Base-by-base conservation (phyloP, 2,113 vertebrate species). In the Neoarius graeffei region DNA sequence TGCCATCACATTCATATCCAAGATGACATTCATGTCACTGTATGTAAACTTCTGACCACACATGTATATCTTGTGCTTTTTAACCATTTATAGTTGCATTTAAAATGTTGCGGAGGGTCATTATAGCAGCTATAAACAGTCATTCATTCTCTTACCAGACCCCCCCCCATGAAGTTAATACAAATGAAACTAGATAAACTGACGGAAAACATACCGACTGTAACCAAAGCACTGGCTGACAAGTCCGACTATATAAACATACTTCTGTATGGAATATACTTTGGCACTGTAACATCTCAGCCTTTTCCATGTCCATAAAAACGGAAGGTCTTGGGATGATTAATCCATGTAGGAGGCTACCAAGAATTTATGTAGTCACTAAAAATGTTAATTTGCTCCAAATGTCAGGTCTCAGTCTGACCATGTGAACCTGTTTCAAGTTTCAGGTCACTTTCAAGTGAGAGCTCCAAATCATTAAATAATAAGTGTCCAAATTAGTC, bases 321-420 rank as follows among this genome's bases (percentile, higher is more conserved):
- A 77, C 52, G 1, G 13, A 54, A 64, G 25, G 10, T 19, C 56
- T 69, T 48, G 59, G 11, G 27, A 81, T 15, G 42, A 79, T 81
- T 86, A n/a, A 54, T 35, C 54, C 4, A 13, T n/a, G n/a, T 6
- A 71, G 14, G 64, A n/a, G 52, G 14, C 27, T 20, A 11, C 27
- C 19, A 30, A 42, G 50, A 56, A 11, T 86, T 85, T 64, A 62
- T 50, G n/a, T 17, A 67, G 60, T 5, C 50, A 87, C 60, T 71
- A 59, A 81, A 66, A 62, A 74, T 30, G 8, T 87, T 27, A 74
- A 62, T 87, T 74, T 83, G 67, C 30, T 83, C n/a, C 35, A 60
- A 56, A 35, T 54, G 20, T 71, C 1, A 60, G 7, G 4, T 30
- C 7, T 87, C 52, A 27, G 42, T 30, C 56, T 74, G 35, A n/a